Conservation (phyloP, 2,888 invertebrate genomes). For the Ellobium chinense region DNA sequence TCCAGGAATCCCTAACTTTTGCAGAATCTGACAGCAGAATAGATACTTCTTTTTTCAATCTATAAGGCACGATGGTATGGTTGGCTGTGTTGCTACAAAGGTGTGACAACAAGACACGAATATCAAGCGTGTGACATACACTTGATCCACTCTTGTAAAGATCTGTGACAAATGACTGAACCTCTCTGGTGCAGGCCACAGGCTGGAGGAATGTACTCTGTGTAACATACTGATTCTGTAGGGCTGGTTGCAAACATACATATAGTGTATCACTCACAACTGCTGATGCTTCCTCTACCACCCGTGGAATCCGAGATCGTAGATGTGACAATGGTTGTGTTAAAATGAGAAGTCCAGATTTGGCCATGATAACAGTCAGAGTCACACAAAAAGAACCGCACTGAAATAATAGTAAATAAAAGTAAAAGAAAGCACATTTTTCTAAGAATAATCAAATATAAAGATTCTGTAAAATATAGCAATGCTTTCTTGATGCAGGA, state of each 20-base stretch:
- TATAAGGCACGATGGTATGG: constrained; percentile 14
- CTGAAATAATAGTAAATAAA: not conserved
- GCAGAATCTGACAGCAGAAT: constrained; percentile 39
- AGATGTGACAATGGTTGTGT: constrained; percentile 64
- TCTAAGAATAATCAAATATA: too few relatives aligned
- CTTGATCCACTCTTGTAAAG: constrained; percentile 61
- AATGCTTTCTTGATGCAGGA: too few relatives aligned
- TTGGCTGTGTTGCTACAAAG: constrained; percentile 51
- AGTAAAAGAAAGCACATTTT: not conserved
- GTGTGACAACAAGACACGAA: constrained; percentile 65
- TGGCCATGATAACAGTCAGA: constrained; percentile 30
- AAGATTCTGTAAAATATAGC: too few relatives aligned
- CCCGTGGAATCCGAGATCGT: constrained; percentile 51
- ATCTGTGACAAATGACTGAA: constrained; percentile 59
- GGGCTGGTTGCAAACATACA: constrained; percentile 66
- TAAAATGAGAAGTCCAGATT: constrained; percentile 62
- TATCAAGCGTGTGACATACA: constrained; percentile 60
- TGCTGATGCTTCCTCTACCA: constrained; percentile 59
- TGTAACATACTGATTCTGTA: constrained; percentile 1
- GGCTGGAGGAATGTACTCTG: constrained; percentile 47
- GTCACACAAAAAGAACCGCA: too few relatives aligned
- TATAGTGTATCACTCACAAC: constrained; percentile 65
- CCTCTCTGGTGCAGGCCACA: constrained; percentile 58
- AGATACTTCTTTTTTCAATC: constrained; percentile 38
- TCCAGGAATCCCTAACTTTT: constrained; percentile 27